Evolutionary conservation across 2,797 vertebrate genomes (phyloP).

Genomic region (Merluccius polli): DNA sequence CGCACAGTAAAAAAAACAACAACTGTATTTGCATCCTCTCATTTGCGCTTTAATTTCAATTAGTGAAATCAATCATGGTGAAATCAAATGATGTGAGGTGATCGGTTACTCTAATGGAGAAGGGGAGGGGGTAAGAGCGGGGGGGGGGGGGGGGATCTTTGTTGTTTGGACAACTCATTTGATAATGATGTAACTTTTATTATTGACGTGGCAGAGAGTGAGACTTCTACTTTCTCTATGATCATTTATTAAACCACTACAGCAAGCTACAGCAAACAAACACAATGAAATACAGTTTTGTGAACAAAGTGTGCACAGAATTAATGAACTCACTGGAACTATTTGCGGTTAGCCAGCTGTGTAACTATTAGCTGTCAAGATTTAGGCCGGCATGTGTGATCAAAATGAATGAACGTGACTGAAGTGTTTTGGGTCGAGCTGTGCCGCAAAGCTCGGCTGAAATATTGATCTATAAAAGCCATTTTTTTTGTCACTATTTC

Average conservation of each 20-base stretch:
- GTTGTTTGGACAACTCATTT: neutral
- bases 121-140: neutral
- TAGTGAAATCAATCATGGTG: neutral
- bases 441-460: neutral
- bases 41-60: neutral
- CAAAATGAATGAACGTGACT: neutral
- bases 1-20: neutral
- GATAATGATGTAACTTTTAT: neutral
- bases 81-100: conserved; percentile 2
- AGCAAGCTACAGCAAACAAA: neutral
- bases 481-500: neutral
- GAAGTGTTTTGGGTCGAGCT: neutral
- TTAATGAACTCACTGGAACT: neutral
- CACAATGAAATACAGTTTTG: neutral
- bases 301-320: neutral
- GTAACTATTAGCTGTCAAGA: neutral
- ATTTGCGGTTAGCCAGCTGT: neutral
- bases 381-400: neutral
- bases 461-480: neutral
- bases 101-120: neutral
- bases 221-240: neutral
- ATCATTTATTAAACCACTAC: neutral
- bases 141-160: neutral
- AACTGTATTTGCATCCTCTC: neutral
- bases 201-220: neutral